Percentiles rank a stretch among this genome's conserved stretches.
Conservation (phyloP, 2,888 invertebrate species). For the Nemoura dubitans region DNA sequence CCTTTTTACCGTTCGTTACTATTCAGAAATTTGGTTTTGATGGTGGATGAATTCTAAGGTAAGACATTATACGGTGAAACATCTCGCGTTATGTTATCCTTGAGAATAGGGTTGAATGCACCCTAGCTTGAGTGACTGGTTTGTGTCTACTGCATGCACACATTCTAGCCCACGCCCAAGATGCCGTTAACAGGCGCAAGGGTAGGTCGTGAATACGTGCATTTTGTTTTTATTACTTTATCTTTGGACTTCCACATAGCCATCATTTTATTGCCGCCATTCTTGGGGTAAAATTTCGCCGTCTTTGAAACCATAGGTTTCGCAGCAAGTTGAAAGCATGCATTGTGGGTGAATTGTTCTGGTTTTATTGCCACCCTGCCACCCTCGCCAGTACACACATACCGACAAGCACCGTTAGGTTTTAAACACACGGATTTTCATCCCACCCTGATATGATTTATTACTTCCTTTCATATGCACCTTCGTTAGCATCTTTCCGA, state of each 20-base stretch:
- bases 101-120: not conserved
- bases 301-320: not conserved
- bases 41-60: not conserved
- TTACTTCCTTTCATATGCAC: conserved; percentile 7
- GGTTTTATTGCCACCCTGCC: not conserved
- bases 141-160: not conserved
- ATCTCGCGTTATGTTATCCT: not conserved
- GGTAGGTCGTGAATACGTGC: not conserved
- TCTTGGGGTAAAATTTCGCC: not conserved
- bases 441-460: not conserved
- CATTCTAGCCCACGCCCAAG: not conserved
- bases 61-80: not conserved
- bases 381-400: not conserved
- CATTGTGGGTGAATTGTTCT: not conserved
- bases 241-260: not conserved
- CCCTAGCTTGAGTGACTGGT: not conserved
- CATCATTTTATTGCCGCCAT: not conserved
- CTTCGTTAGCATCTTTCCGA: conserved; percentile 2
- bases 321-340: not conserved
- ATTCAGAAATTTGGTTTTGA: too few species aligned
- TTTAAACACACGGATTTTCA: not conserved
- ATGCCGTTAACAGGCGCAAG: not conserved
- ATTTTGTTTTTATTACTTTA: not conserved
- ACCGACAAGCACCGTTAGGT: not conserved
- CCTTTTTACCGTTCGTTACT: too few species aligned